Percentiles rank a stretch among this genome's conserved stretches.
Conservation (phyloP, 2,113 vertebrate genomes). For the Clarias batrachus region DNA sequence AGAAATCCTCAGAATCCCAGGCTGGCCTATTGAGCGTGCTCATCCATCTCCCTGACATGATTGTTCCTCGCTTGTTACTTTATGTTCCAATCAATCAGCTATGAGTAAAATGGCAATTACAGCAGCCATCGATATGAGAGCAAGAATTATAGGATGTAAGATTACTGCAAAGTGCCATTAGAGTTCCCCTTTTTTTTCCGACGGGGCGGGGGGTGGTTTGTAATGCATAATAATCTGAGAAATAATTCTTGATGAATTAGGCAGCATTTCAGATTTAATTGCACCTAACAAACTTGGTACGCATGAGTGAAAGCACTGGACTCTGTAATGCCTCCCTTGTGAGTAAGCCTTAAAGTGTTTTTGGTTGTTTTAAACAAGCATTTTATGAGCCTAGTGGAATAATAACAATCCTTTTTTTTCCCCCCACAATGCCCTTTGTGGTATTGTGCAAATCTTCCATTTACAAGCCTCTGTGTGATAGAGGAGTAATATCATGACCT, state of each 20-base stretch:
- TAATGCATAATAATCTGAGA: slow-evolving; percentile 73
- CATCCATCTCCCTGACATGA: slow-evolving; percentile 79
- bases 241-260: slow-evolving; percentile 71
- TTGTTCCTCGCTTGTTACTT: slow-evolving; percentile 83
- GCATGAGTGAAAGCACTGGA: slow-evolving; percentile 39
- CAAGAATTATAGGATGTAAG: slow-evolving; percentile 78
- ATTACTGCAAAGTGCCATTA: slow-evolving; percentile 81
- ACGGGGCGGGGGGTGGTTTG: slow-evolving; percentile 52
- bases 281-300: slow-evolving; percentile 55
- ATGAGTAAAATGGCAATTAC: slow-evolving; percentile 86
- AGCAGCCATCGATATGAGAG: slow-evolving; percentile 75
- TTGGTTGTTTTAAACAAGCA: slow-evolving; percentile 30
- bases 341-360: slow-evolving; percentile 46
- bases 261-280: slow-evolving; percentile 71
- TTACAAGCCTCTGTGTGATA: slow-evolving; percentile 9
- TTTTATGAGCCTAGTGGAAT: slow-evolving; percentile 38
- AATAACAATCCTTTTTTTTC: slow-evolving; percentile 2
- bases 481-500: not conserved
- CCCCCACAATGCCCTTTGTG: not conserved
- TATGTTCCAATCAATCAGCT: slow-evolving; percentile 84
- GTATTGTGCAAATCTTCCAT: slow-evolving; percentile 15
- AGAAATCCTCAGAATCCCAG: slow-evolving; percentile 69
- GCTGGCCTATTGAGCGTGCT: slow-evolving; percentile 61
- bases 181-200: slow-evolving; percentile 64
- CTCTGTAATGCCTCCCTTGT: slow-evolving; percentile 37